Conservation (phyloP, 1,140 invertebrate genomes). For the Ceratina australensis region DNA sequence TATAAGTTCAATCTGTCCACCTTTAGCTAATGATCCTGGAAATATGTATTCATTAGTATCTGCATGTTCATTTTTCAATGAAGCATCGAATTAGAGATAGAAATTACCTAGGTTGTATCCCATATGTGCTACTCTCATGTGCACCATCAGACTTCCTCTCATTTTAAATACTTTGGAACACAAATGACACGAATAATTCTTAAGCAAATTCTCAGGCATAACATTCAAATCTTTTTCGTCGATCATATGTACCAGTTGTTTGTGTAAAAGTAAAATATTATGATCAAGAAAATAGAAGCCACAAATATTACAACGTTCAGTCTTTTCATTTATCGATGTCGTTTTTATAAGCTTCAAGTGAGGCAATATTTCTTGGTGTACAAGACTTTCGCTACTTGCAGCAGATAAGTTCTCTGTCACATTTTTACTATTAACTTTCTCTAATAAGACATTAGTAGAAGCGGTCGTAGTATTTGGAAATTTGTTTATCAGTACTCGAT, state of each 20-base stretch:
- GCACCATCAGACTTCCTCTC: constrained; percentile 89
- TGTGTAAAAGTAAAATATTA: constrained; percentile 86
- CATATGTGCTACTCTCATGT: constrained; percentile 88
- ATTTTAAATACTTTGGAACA: constrained; percentile 90
- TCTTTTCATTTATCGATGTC: constrained; percentile 63
- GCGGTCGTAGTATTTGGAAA: constrained; percentile 31
- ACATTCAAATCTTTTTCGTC: constrained; percentile 77
- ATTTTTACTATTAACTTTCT: constrained; percentile 18
- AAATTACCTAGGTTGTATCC: constrained; percentile 75
- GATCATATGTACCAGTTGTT: constrained; percentile 86
- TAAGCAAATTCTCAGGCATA: constrained; percentile 68
- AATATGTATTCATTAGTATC: constrained; percentile 24
- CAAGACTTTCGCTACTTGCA: neutral
- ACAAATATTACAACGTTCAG: constrained; percentile 85
- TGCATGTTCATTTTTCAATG: neutral
- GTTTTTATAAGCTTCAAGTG: constrained; percentile 58
- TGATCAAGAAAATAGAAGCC: constrained; percentile 85
- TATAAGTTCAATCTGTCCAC: constrained; percentile 58
- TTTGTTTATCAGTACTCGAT: constrained; percentile 2
- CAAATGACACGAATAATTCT: constrained; percentile 86
- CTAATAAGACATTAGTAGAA: constrained; percentile 1
- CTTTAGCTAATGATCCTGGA: constrained; percentile 66
- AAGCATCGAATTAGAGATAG: constrained; percentile 1
- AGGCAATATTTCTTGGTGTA: constrained; percentile 47
- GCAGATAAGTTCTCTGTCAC: constrained; percentile 1